phyloP scores from a whole-genome alignment of 2,113 vertebrate species.

The Pleuronectes platessa region DNA sequence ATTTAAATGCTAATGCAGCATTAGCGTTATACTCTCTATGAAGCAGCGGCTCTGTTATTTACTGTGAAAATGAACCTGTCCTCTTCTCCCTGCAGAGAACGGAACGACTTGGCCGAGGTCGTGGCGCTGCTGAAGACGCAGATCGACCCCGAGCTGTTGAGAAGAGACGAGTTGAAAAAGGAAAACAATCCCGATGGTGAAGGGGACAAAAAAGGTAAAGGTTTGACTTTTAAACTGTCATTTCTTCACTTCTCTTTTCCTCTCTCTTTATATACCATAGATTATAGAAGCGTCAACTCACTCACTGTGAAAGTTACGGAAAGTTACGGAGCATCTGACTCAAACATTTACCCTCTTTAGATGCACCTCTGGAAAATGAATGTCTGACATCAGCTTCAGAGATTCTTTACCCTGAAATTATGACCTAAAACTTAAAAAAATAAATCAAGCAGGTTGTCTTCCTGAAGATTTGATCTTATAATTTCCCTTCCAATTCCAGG shows the following conservation, averaged over 20 bases:
- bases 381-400: too few species aligned
- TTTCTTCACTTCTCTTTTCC: background rate
- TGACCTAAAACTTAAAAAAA: too few species aligned
- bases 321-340: too few species aligned
- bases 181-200: slow-evolving; percentile 84
- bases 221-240: background rate
- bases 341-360: too few species aligned
- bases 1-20: background rate
- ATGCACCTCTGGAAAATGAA: too few species aligned
- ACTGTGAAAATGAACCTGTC: background rate
- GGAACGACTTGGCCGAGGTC: slow-evolving; percentile 93
- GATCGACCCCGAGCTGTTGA: slow-evolving; percentile 92
- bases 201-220: slow-evolving; percentile 11
- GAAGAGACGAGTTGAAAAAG: slow-evolving; percentile 76
- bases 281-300: too few species aligned
- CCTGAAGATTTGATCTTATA: background rate
- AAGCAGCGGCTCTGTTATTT: background rate
- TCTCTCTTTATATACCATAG: background rate
- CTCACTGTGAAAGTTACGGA: too few species aligned
- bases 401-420: too few species aligned
- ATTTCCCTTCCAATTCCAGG: slow-evolving; percentile 47
- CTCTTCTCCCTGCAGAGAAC: slow-evolving; percentile 80
- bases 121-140: slow-evolving; percentile 95
- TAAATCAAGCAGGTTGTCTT: too few species aligned
- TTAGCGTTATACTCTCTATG: background rate